Base-by-base conservation (phyloP, 2,797 vertebrate genomes). In the Enteromius paludinosus region DNA sequence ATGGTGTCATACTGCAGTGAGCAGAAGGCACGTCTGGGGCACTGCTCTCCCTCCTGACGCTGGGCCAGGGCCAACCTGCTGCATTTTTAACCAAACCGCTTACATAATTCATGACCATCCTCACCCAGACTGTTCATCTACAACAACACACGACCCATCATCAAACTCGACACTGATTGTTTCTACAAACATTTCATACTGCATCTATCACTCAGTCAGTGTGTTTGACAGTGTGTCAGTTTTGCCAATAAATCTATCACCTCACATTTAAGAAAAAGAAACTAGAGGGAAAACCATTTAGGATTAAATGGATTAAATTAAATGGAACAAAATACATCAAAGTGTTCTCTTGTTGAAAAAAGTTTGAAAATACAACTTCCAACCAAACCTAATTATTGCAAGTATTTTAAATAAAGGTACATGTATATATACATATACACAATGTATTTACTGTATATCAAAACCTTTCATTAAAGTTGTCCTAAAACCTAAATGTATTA, bases 81-180 rank as follows among this genome's bases (percentile, higher is more conserved):
- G 70, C 18, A 54, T 54, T 72, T 72, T 52, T 73, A 33, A 72
- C 47, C 25, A 35, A 73, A 73, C 28, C 3, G 3, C n/a, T 72
- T 72, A 3, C 17, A 72, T 49, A n/a, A 72, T 72, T 52, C 45
- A 72, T 54, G 30, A 35, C 30, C 11, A 38, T 73, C 49, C 71
- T 73, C 30, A 35, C 47, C 49, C 49, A 54, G 30, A 18, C 47
- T 35, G 11, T 8, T 54, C 49, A 54, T 54, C 49, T n/a, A 54
- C 45, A 54, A 33, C 47, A 54, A 23, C 71, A 54, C 10, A 54
- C 1, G 33, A 38, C 18, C 35, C 35, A 38, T 3, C 5, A 68
- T 68, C 65, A 68, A 68, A 68, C 35, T 38, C 64, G 10, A 11
- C 64, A 35, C 18, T 66, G 33, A 38, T 66, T 66, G 38, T 66